Base-by-base conservation (phyloP, 2,113 vertebrate genomes). In the Gnathonemus echidnorhynchus region DNA sequence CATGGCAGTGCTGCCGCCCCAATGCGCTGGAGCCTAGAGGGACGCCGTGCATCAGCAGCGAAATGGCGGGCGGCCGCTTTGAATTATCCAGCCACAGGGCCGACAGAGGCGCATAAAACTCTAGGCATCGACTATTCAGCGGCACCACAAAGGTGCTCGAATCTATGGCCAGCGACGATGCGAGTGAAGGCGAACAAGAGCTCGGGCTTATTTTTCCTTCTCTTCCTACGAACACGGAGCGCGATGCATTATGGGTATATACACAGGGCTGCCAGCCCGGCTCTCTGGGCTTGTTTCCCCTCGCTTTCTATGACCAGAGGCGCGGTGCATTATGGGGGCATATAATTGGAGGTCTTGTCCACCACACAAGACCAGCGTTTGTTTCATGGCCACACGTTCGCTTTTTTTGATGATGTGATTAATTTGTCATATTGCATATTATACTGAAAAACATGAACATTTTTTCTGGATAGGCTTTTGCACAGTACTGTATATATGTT, bases 1-100 rank as follows among this genome's bases (percentile, higher is more conserved):
- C 96, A 97, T 96, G 96, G 95, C 96, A 96, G 95, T 94, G 92
- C 95, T 94, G 94, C 96, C 92, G 94, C 53, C 93, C 95, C 94
- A 96, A 96, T 94, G 95, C 92, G 89, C 94, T 95, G 94, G 89
- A 92, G 93, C 95, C 96, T 96, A 96, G 95, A 95, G 93, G 92
- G 93, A 91, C 92, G 94, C 93, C 90, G 83, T 92, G 92, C 94
- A 95, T 88, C 19, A 88, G 87, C 35, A 62, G 56, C 87, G 58
- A 66, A 92, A 94, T 90, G 88, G 92, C 91, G 93, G 94, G 93
- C 93, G 70, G 87, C 45, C 49, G 91, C 87, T 85, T 86, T 80
- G 80, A 62, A 88, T 92, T 42, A 53, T 19, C 48, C 74, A 56
- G 48, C 48, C 48, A 45, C 70, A 42, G 52, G 31, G 27, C 74